Evolutionary conservation across 1,140 invertebrate species (phyloP), one percentile per base, ranked within the genome.

Genomic region (Eulimnadia texana): DNA sequence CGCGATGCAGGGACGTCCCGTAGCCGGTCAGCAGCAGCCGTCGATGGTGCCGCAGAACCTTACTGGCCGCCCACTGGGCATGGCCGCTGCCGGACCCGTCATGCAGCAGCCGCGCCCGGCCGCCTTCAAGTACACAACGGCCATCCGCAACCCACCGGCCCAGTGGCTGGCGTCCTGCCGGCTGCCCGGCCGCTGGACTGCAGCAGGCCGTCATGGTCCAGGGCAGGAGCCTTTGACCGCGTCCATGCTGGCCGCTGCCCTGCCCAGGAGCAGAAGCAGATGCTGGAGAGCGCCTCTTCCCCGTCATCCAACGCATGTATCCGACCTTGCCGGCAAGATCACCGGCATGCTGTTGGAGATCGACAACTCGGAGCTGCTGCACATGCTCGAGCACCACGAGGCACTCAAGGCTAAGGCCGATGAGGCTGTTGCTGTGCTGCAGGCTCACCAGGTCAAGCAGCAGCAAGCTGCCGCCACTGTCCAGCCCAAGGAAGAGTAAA

Each of bases 331-430:
- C 68, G 95, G 95, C 27, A 99, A 99, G 76, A 98, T 99, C 68
- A 99, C 97, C 67, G 97, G 97, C 66, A 99, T 99, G 97, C 82
- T 99, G 75, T 75, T 99, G 64, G 96, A 99, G 74, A 99, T 99
- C 70, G 96, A 99, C 77, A 99, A 99, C 74, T 90, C 93, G 16
- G 97, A 99, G 73, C 75, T 99, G 60, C 77, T 99, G 66, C 94
- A 99, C 78, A 96, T 99, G 93, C 79, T 99, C 67, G 96, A 99
- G 73, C 90, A 98, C 73, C 84, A 84, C 61, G 93, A 97, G 68
- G 91, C 93, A 20, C 81, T 99, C 24, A 94, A 95, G 72, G 87
- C 89, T 63, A 98, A 98, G 80, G 90, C 94, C 58, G 93, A 97
- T 71, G 93, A 98, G 76, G 94, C 93, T 66, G 90, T 98, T 67